These are phyloP conservation scores for Trichogramma evanescens DNA, from an alignment of 2,888 invertebrate species.

Conservation along the genomic window DNA sequence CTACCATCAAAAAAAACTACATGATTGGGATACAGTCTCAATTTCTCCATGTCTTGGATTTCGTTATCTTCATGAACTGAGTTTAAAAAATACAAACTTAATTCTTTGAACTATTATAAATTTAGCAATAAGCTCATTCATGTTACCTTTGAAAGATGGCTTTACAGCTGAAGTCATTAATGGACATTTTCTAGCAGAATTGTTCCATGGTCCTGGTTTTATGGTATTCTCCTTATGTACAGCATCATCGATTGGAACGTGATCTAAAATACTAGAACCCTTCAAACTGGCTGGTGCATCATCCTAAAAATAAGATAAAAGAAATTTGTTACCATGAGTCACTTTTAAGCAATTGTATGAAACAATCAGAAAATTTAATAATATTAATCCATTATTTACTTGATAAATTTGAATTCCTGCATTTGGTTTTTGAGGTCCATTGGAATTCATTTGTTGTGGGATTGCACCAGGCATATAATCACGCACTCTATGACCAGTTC, in stretches of 20 bases:
- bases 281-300: slow-evolving; percentile 33
- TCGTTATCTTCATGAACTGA: slow-evolving; percentile 59
- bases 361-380: neutral
- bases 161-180: slow-evolving; percentile 35
- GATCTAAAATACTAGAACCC: slow-evolving; percentile 53
- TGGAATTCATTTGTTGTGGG: slow-evolving; percentile 48
- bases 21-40: slow-evolving; percentile 40
- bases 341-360: neutral
- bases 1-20: slow-evolving; percentile 37
- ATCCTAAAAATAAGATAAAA: slow-evolving; percentile 27
- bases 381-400: slow-evolving; percentile 39
- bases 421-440: slow-evolving; percentile 47
- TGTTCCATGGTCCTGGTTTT: slow-evolving; percentile 66
- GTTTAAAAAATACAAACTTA: slow-evolving; percentile 17
- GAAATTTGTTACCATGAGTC: neutral
- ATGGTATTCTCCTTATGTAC: slow-evolving; percentile 63
- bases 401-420: slow-evolving; percentile 55
- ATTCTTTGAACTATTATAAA: neutral
- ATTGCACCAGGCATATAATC: slow-evolving; percentile 53
- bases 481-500: slow-evolving; percentile 55
- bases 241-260: slow-evolving; percentile 51
- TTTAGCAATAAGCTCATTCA: slow-evolving; percentile 6
- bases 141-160: slow-evolving; percentile 50
- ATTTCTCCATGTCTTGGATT: slow-evolving; percentile 31
- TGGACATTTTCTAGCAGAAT: slow-evolving; percentile 43